Conservation (phyloP, 2,888 invertebrate species). For the Ormia ochracea region DNA sequence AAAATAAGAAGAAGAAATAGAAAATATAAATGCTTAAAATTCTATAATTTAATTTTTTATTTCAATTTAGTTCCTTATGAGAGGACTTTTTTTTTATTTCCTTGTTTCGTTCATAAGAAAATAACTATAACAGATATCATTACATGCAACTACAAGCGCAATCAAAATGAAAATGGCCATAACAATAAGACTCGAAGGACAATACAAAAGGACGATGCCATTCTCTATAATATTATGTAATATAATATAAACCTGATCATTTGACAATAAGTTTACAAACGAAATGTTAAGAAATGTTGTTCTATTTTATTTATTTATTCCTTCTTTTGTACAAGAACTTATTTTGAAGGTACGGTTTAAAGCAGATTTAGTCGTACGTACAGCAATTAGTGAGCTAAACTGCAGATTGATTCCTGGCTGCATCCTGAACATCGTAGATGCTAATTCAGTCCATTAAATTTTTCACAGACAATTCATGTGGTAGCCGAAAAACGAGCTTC, state of each 20-base stretch:
- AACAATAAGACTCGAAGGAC: not conserved
- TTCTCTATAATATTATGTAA: not conserved
- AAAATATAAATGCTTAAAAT: conserved; percentile 34
- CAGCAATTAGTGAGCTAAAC: too few relatives aligned
- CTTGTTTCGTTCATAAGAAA: not conserved
- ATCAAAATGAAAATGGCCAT: not conserved
- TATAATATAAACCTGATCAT: conserved; percentile 2
- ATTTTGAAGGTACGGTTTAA: not conserved
- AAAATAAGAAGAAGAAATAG: conserved; percentile 35
- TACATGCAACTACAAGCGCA: conserved; percentile 17
- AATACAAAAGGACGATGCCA: not conserved
- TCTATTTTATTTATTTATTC: not conserved
- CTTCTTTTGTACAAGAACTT: not conserved
- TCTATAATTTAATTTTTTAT: conserved; percentile 45
- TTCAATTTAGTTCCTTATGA: conserved; percentile 38
- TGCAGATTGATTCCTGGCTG: too few relatives aligned
- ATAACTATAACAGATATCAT: not conserved
- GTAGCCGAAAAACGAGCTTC: too few relatives aligned
- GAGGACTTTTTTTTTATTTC: conserved; percentile 2
- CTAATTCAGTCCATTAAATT: too few relatives aligned
- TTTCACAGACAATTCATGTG: too few relatives aligned
- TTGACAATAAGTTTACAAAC: not conserved
- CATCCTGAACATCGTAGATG: too few relatives aligned
- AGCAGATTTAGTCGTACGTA: not conserved
- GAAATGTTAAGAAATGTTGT: not conserved